A percentile compares a stretch with the other conserved stretches of the same genome.
These are phyloP conservation scores for Carapus acus DNA, from an alignment of 2,797 vertebrate genomes.

Conservation along the genomic window DNA sequence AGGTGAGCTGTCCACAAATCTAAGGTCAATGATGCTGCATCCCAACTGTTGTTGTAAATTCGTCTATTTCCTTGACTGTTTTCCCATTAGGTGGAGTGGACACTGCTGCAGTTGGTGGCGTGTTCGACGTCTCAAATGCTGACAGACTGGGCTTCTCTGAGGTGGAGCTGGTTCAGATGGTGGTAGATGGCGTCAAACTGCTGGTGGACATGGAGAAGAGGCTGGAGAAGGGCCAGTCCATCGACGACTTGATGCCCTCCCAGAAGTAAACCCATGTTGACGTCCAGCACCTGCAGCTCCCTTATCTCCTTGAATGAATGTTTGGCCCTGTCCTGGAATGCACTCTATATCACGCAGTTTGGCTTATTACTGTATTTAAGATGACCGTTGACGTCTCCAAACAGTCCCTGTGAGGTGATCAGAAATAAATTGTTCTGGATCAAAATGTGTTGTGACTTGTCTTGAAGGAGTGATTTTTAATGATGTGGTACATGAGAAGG, in stretches of 20 bases:
- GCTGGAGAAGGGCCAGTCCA: slow-evolving; percentile 85
- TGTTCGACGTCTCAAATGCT: slow-evolving; percentile 91
- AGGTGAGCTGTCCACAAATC: slow-evolving; percentile 73
- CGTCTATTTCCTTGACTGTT: too few species aligned
- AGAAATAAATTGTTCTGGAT: slow-evolving; percentile 37
- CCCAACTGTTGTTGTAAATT: too few species aligned
- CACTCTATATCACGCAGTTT: slow-evolving; percentile 66
- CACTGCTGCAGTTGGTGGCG: slow-evolving; percentile 90
- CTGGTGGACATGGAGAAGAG: slow-evolving; percentile 91
- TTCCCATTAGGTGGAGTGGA: slow-evolving; percentile 92
- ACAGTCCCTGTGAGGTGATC: slow-evolving; percentile 67
- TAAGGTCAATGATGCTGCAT: too few species aligned
- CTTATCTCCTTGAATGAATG: slow-evolving; percentile 30
- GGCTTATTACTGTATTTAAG: slow-evolving; percentile 54
- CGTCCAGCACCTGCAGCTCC: slow-evolving; percentile 43
- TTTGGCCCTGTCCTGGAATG: slow-evolving; percentile 51
- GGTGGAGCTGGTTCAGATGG: slow-evolving; percentile 93
- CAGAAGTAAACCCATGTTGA: slow-evolving; percentile 78
- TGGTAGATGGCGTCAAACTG: slow-evolving; percentile 91
- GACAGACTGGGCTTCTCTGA: slow-evolving; percentile 96
- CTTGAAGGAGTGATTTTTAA: not conserved
- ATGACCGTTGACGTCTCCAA: too few species aligned
- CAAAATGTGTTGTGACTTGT: not conserved
- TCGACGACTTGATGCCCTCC: slow-evolving; percentile 84
- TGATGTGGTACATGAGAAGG: too few species aligned